Percentiles rank a stretch among this genome's conserved stretches.
phyloP scores from a whole-genome alignment of 92 coral and sea anemone species.

The Epizoanthus stellaris region DNA sequence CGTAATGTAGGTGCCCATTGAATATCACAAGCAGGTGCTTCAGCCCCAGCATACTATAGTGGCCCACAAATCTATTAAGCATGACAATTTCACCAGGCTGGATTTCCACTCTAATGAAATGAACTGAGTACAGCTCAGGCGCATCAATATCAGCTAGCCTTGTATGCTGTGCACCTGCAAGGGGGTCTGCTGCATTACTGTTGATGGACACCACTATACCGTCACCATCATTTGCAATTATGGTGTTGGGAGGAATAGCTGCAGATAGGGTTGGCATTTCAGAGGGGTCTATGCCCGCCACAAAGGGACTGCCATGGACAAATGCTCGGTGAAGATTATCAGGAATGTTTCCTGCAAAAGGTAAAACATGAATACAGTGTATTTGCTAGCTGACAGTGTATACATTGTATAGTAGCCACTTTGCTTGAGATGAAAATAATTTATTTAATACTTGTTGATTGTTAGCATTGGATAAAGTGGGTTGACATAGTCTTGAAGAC shows the following conservation, averaged over 20 bases:
- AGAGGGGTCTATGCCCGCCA: neutral
- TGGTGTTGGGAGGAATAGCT: neutral
- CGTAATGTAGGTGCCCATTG: neutral
- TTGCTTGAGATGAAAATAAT: no score
- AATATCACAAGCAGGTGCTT: neutral
- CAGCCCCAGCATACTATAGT: neutral
- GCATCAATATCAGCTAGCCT: constrained; percentile 10
- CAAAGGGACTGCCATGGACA: no score
- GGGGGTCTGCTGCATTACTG: neutral
- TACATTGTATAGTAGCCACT: no score
- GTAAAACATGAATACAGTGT: no score
- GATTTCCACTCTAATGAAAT: neutral
- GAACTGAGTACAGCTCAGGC: neutral
- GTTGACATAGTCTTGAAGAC: no score
- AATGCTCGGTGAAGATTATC: no score
- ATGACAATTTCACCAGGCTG: neutral
- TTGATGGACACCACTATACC: neutral
- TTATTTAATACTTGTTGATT: no score
- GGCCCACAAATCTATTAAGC: neutral
- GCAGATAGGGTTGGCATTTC: neutral
- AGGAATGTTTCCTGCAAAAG: no score
- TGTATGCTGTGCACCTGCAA: neutral
- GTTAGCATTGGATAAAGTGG: no score
- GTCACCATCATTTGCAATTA: constrained; percentile 13
- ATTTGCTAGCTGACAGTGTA: no score